Base-by-base conservation (phyloP, 2,888 invertebrate genomes). In the Callimorpha dominula region DNA sequence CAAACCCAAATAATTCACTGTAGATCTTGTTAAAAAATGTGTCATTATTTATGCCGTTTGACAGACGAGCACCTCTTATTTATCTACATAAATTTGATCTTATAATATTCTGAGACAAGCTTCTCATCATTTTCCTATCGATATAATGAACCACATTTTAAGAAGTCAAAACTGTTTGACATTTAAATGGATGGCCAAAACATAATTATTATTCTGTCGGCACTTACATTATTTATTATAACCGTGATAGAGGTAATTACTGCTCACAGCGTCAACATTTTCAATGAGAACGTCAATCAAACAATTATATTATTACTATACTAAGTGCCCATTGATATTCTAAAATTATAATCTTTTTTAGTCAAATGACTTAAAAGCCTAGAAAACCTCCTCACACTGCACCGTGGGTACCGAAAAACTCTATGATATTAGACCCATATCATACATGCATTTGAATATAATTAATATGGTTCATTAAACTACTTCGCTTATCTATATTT, bases 161-260 rank as follows among this genome's bases (percentile, higher is more conserved):
- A n/a, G 57, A 52, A 49, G 62, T 70, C 69, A 64, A n/a, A 70
- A 71, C 42, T 62, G 65, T 81, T 78, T 83, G 75, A 81, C 75
- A 81, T 75, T 80, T 73, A 83, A 80, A 80, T 80, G 68, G 66
- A 81, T 68, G 66, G 49, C 68, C 64, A 20, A 67, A 83, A 73
- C 62, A 71, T 68, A 40, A 78, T 73, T 40, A 82, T 75, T 78
- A 83, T 73, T 75, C 54, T 57, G 20, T 66, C 49, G 14, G 43
- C 65, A 54, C 62, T 68, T 68, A 15, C 46, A 60, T 68, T 49
- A 68, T 46, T 68, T 15, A 46, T 57, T 68, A 31, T 31, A 65
- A 65, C 40, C 50, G 50, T 40, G 17, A 15, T 17, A 11, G 65
- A 8, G 17, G 40, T 40, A 50, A 17, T 65, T 31, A 15, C 1